A percentile compares a stretch with the other conserved stretches of the same genome.
Evolutionary conservation across 37 sponge, comb jelly and placozoan genomes (phyloP).

Genomic region (Lycopodina hypogea): DNA sequence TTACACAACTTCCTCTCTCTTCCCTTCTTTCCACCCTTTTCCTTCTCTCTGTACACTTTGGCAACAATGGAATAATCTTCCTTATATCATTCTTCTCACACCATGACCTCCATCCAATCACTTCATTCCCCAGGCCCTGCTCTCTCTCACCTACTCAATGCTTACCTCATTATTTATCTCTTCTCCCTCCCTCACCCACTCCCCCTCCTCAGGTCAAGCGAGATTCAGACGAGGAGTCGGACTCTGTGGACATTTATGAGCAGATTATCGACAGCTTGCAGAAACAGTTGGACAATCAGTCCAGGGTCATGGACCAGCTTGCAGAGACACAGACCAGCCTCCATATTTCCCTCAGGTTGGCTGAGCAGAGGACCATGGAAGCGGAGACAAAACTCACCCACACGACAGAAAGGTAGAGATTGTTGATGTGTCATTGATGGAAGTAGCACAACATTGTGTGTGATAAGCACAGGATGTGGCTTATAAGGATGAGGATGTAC

Average conservation of each 20-base stretch:
- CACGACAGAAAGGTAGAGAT: constrained; percentile 2
- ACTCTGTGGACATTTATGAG: constrained; percentile 10
- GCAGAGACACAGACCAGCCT: constrained; percentile 33
- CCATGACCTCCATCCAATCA: no score
- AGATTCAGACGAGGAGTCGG: constrained; percentile 27
- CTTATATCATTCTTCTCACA: no score
- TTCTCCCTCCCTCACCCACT: no score
- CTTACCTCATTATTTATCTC: no score
- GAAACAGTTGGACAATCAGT: constrained; percentile 21
- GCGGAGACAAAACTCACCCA: constrained; percentile 42
- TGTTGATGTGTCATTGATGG: not conserved
- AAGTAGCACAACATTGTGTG: no score
- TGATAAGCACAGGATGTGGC: not conserved
- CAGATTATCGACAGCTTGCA: constrained; percentile 8
- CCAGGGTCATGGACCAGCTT: constrained; percentile 19
- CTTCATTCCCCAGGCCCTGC: no score
- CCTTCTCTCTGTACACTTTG: no score
- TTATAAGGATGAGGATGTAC: not conserved
- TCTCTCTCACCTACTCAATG: no score
- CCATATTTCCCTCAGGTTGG: constrained; percentile 28
- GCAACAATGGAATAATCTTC: no score
- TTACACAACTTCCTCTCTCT: no score
- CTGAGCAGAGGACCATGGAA: constrained; percentile 34
- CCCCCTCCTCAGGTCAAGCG: constrained; percentile 27
- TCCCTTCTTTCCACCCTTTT: no score